phyloP scores from a whole-genome alignment of 2,888 invertebrate species.

The Sinhomidia bicolor region DNA sequence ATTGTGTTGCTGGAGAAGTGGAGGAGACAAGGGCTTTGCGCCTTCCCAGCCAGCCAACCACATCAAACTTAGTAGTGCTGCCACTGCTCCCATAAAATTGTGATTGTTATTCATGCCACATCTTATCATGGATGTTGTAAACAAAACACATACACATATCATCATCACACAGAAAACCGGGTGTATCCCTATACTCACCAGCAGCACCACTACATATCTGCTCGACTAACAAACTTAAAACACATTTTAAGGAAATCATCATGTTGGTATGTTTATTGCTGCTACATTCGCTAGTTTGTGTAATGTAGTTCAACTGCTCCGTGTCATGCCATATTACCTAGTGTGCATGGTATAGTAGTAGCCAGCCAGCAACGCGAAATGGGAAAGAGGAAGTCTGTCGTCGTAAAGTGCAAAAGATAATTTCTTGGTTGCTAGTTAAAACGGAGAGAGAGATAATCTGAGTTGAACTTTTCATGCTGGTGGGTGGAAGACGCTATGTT shows the following conservation, averaged over 20 bases:
- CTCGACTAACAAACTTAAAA: neutral
- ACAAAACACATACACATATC: constrained; percentile 9
- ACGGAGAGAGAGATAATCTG: neutral
- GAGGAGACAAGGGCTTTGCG: neutral
- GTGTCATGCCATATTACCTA: neutral
- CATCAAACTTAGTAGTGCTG: neutral
- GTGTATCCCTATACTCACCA: neutral
- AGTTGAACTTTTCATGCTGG: neutral
- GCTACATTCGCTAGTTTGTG: neutral
- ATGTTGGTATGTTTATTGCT: neutral
- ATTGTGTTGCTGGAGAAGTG: neutral
- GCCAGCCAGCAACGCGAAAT: neutral
- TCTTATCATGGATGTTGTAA: constrained; percentile 8
- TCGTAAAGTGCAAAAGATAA: no score
- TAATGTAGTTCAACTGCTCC: neutral
- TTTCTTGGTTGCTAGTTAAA: constrained; percentile 6
- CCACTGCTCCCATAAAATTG: constrained; percentile 2
- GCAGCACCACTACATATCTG: no score
- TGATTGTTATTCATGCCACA: constrained; percentile 19
- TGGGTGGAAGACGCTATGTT: no score
- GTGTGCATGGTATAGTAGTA: no score
- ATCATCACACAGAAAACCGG: neutral
- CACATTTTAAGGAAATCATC: neutral
- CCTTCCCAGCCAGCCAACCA: no score
- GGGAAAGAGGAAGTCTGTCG: neutral